These are phyloP conservation scores for Lophotis ruficrista DNA, from an alignment of 2,113 vertebrate genomes.

Conservation along the genomic window DNA sequence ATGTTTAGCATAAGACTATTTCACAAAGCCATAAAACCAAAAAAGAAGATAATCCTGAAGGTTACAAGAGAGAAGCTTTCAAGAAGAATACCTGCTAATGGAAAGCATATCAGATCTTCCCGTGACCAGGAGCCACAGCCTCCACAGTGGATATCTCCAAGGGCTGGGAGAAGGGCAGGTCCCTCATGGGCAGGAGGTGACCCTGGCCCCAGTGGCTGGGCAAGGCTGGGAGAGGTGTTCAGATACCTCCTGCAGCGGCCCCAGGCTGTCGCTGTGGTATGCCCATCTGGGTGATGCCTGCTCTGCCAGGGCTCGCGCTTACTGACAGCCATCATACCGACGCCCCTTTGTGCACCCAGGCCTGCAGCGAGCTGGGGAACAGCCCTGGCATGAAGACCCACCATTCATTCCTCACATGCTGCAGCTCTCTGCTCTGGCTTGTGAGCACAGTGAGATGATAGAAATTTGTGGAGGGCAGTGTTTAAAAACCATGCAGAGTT, in stretches of 20 bases:
- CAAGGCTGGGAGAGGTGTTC: neutral
- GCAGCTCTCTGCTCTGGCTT: neutral
- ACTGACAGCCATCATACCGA: rapidly evolving
- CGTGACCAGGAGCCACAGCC: neutral
- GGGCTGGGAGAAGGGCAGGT: neutral
- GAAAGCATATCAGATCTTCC: neutral
- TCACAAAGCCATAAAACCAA: neutral
- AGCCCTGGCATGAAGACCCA: neutral
- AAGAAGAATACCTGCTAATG: neutral
- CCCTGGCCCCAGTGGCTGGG: neutral
- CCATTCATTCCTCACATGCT: rapidly evolving
- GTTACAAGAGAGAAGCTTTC: neutral
- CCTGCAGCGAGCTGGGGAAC: neutral
- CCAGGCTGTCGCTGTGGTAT: neutral
- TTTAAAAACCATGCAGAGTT: neutral
- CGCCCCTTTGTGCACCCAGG: neutral
- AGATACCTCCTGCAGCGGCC: neutral
- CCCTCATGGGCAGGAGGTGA: neutral
- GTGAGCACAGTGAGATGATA: neutral
- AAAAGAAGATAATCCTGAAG: neutral
- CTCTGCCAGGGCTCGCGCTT: neutral
- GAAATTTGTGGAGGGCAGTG: neutral
- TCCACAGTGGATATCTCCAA: neutral
- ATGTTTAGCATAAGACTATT: neutral
- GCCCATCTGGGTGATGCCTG: neutral